Conservation (phyloP, 2,888 invertebrate genomes). For the Apodemia mormo region DNA sequence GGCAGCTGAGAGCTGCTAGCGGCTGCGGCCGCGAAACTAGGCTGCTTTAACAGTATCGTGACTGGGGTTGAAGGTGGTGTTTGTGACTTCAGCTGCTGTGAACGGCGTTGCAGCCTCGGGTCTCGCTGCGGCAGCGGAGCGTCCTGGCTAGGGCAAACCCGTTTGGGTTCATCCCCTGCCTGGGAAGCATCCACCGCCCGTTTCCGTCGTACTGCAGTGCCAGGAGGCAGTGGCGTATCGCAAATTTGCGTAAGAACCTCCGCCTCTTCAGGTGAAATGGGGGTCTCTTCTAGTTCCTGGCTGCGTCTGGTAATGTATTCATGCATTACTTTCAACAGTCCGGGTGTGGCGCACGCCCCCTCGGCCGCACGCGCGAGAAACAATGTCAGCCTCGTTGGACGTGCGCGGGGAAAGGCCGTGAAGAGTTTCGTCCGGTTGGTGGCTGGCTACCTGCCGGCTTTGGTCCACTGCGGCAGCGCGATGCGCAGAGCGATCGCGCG, state of each 20-base stretch:
- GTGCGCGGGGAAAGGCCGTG: neutral
- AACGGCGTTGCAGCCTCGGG: neutral
- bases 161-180: neutral
- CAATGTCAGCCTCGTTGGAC: neutral
- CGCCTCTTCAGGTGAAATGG: neutral
- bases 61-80: neutral
- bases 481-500: neutral
- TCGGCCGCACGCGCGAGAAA: neutral
- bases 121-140: neutral
- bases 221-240: neutral
- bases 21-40: neutral
- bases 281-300: neutral
- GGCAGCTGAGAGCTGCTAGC: neutral
- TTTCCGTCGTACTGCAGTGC: neutral
- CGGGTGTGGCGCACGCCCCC: neutral
- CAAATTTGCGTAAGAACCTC: neutral
- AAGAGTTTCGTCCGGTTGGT: neutral
- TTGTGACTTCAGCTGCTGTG: too few relatives aligned
- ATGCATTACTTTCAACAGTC: neutral
- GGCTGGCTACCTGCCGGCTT: neutral
- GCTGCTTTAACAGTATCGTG: too few relatives aligned
- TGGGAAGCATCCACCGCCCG: neutral
- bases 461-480: neutral
- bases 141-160: neutral
- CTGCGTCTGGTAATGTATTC: neutral